Percentiles rank a stretch among this genome's conserved stretches.
Conservation (phyloP, 2,888 invertebrate genomes). For the Cybosia mesomella region DNA sequence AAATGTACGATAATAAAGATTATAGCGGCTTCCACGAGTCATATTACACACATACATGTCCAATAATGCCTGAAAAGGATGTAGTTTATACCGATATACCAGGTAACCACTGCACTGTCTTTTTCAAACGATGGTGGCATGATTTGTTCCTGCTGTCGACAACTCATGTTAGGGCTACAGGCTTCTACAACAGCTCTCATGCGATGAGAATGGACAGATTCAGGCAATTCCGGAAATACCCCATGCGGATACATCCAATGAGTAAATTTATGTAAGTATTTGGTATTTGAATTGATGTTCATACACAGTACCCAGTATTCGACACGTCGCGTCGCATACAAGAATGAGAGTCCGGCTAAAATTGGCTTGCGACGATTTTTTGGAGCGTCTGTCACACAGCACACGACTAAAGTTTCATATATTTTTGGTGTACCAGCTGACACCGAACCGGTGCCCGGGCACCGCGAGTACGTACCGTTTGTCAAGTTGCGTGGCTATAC, state of each 20-base stretch:
- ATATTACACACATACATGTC: constrained; percentile 35
- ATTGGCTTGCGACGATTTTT: too few relatives aligned
- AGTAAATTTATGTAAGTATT: constrained; percentile 38
- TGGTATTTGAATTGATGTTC: not conserved
- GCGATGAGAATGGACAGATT: constrained; percentile 42
- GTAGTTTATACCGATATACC: constrained; percentile 35
- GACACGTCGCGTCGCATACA: too few relatives aligned
- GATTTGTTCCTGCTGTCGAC: constrained; percentile 38
- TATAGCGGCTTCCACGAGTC: constrained; percentile 30
- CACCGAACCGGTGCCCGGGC: too few relatives aligned
- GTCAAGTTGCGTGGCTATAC: too few relatives aligned
- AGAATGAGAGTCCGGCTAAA: too few relatives aligned
- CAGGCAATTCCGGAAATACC: constrained; percentile 37
- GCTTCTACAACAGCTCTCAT: constrained; percentile 38
- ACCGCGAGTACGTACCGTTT: too few relatives aligned
- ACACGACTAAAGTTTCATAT: too few relatives aligned
- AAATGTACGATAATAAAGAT: not conserved
- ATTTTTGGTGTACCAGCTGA: too few relatives aligned
- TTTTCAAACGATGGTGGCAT: constrained; percentile 37
- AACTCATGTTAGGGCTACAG: constrained; percentile 15
- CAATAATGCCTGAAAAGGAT: constrained; percentile 38
- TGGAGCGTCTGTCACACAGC: too few relatives aligned
- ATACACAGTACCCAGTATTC: not conserved
- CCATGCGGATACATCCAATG: constrained; percentile 39
- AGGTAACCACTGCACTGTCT: constrained; percentile 17